Evolutionary conservation across 2,113 vertebrate species (phyloP).

Genomic region (Plectropomus leopardus): DNA sequence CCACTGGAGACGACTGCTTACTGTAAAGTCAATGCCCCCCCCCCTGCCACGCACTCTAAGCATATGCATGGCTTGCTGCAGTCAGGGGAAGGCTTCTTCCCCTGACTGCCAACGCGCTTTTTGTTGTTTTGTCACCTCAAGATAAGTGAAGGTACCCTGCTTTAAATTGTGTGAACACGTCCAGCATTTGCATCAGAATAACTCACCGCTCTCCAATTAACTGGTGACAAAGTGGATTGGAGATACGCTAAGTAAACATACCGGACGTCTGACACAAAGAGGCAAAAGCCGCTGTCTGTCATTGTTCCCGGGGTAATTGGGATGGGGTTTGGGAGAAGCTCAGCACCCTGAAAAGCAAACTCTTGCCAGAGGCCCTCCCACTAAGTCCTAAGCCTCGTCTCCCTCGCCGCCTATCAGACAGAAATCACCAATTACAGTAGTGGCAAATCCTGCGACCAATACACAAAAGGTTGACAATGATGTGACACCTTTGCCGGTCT

Average conservation of each 20-base stretch:
- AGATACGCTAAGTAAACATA: constrained; percentile 72
- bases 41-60: constrained; percentile 3
- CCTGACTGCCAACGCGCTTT: constrained; percentile 2
- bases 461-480: constrained; percentile 66
- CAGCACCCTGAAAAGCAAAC: constrained; percentile 64
- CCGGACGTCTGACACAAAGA: constrained; percentile 74
- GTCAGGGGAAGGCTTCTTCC: constrained; percentile 5
- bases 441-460: constrained; percentile 58
- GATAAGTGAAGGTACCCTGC: constrained; percentile 42
- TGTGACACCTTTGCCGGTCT: constrained; percentile 64
- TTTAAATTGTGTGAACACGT: constrained; percentile 68
- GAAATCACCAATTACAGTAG: constrained; percentile 82
- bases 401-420: constrained; percentile 55
- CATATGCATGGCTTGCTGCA: neutral
- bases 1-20: constrained; percentile 8
- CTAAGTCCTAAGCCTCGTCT: constrained; percentile 57
- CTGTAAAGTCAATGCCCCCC: neutral
- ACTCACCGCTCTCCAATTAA: constrained; percentile 79
- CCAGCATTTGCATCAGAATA: constrained; percentile 78
- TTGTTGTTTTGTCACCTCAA: constrained; percentile 50
- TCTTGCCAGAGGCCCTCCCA: constrained; percentile 49
- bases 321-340: constrained; percentile 49
- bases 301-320: constrained; percentile 76
- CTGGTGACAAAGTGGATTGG: constrained; percentile 72
- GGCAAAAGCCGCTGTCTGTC: constrained; percentile 69